Percentiles rank a stretch among this genome's conserved stretches.
Evolutionary conservation across 2,113 vertebrate species (phyloP).

Genomic region (Sturnus vulgaris): DNA sequence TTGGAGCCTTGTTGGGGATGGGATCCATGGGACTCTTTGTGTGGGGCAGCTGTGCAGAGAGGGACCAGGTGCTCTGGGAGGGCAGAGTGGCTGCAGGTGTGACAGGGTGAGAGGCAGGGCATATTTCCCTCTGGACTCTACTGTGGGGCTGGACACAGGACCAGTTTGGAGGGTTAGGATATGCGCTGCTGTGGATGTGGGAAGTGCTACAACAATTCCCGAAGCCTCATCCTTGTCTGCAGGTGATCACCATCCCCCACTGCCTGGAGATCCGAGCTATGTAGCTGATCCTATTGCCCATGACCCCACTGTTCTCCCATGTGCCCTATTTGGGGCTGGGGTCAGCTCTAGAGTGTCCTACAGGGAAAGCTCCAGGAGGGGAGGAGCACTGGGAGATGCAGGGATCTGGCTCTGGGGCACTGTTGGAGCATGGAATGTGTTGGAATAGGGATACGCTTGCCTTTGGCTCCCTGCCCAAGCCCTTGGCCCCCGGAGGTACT

Average conservation of each 20-base stretch:
- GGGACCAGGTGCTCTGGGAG: too few relatives aligned
- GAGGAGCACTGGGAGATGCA: not conserved
- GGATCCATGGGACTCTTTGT: too few relatives aligned
- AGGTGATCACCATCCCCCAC: not conserved
- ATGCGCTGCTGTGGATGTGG: too few relatives aligned
- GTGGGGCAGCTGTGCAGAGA: not conserved
- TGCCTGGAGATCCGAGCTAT: not conserved
- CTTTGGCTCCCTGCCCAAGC: not conserved
- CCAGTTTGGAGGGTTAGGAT: too few relatives aligned
- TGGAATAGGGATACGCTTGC: not conserved
- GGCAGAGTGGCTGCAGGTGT: too few relatives aligned
- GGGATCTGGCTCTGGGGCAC: not conserved
- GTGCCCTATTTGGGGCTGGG: not conserved
- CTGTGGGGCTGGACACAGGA: too few relatives aligned
- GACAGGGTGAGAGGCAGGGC: too few relatives aligned
- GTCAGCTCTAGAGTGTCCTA: not conserved
- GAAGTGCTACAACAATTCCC: not conserved
- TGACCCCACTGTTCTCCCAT: not conserved
- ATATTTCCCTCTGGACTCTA: not conserved
- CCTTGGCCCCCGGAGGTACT: not conserved
- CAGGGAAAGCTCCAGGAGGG: not conserved
- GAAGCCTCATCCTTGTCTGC: not conserved
- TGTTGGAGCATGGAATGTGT: not conserved
- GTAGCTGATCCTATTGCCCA: not conserved
- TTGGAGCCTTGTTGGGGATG: not conserved